Base-by-base conservation (phyloP, 2,113 vertebrate species). In the Myiopsitta monachus region DNA sequence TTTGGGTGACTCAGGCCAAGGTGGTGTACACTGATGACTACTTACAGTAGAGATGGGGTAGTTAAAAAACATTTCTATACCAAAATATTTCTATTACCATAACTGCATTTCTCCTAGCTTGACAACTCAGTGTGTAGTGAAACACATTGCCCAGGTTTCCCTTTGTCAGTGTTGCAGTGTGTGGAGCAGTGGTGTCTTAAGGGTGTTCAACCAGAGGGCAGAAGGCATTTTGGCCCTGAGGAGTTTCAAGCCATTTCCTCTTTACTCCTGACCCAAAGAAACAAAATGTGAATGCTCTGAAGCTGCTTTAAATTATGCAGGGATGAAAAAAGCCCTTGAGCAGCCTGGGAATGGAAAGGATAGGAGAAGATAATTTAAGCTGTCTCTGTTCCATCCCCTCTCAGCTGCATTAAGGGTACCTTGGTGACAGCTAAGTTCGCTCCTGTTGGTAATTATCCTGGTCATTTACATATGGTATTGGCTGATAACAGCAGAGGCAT, bases 261-360 rank as follows among this genome's bases (percentile, higher is more conserved):
- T 59, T 81, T 43, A 28, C 10, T 52, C 30, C 73, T 44, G 33
- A 72, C 54, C 54, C 52, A 54, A 69, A 92, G 39, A 57, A 87
- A 68, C 21, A 73, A 18, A 87, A 90, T 10, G 15, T 26, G 74
- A 67, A 38, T 44, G 10, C n/a, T 92, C n/a, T 43, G 54, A 83
- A 47, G 31, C 49, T 80, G 24, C 59, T 95, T 80, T 88, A 74
- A 94, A 69, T 68, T 57, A 52, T 22, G 11, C 41, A 93, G 31
- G 39, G 67, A 61, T 0, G 0, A 94, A 63, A 83, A 87, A 83
- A 39, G 31, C 47, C 22, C 43, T 46, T 54, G 38, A 84, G 30
- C 31, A 70, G 23, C n/a, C 24, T 77, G 36, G 80, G 54, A 92
- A 94, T 24, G 62, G 19, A 54, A 59, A 80, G 31, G 41, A 12